Percentiles rank a stretch among this genome's conserved stretches.
These are phyloP conservation scores for Clamator glandarius DNA, from an alignment of 2,797 vertebrate genomes.

Conservation along the genomic window DNA sequence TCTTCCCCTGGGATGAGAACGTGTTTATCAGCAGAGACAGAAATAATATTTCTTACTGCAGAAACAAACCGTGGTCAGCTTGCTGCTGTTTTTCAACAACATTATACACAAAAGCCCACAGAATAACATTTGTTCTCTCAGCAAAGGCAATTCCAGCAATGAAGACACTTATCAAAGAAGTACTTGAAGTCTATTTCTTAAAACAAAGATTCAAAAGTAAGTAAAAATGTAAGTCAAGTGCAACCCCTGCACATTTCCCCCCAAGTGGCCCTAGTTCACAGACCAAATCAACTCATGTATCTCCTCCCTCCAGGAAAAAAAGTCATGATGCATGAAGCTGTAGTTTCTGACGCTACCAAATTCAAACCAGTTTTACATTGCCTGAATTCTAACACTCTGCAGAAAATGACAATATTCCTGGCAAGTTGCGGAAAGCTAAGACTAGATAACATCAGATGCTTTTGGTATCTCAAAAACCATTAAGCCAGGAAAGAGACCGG, in stretches of 20 bases:
- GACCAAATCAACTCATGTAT: neutral
- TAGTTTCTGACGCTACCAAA: neutral
- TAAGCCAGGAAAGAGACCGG: neutral
- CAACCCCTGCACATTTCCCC: neutral
- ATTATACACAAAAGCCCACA: neutral
- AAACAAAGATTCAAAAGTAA: neutral
- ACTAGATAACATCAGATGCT: neutral
- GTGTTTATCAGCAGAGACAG: neutral
- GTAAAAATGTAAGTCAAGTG: neutral
- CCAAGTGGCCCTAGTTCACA: neutral
- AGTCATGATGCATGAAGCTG: accelerated
- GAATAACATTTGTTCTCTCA: neutral
- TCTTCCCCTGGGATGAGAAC: neutral
- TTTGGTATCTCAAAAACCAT: neutral
- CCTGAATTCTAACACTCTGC: neutral
- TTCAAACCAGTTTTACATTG: neutral
- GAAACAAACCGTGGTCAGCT: neutral
- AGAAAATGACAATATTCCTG: neutral
- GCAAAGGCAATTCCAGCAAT: neutral
- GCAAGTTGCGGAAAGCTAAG: neutral
- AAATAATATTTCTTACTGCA: neutral
- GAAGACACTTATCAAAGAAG: neutral
- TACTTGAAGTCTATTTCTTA: neutral
- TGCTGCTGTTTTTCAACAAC: neutral
- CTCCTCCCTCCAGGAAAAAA: neutral